These are phyloP conservation scores for Tuberolachnus salignus DNA, from an alignment of 2,888 invertebrate genomes.

Conservation along the genomic window DNA sequence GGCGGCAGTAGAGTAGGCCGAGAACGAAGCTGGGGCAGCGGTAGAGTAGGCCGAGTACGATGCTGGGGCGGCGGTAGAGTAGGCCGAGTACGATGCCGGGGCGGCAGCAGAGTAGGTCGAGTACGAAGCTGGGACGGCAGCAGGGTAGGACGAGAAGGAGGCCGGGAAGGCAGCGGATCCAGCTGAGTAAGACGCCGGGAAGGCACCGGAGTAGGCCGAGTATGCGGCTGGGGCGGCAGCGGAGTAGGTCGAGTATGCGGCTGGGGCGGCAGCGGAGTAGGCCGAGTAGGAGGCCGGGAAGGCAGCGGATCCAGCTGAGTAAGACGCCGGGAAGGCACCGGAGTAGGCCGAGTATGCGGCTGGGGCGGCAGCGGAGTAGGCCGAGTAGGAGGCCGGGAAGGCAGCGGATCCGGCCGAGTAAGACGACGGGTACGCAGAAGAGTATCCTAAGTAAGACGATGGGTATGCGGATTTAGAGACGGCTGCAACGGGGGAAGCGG, in stretches of 20 bases:
- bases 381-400: conserved; percentile 18
- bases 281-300: neutral
- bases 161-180: neutral
- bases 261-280: neutral
- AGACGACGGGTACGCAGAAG: neutral
- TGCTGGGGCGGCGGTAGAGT: neutral
- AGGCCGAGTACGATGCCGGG: neutral
- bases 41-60: neutral
- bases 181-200: neutral
- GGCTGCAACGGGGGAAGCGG: conserved; percentile 4
- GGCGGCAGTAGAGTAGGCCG: neutral
- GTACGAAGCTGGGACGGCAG: neutral
- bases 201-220: conserved; percentile 14
- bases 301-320: neutral
- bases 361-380: neutral
- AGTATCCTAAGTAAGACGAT: neutral
- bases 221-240: too few species aligned
- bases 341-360: conserved; percentile 31
- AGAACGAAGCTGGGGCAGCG: conserved; percentile 1
- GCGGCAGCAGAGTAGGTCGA: neutral
- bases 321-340: neutral
- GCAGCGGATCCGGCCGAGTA: conserved; percentile 18
- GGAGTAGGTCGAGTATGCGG: neutral
- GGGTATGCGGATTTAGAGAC: neutral
- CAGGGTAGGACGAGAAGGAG: neutral